Evolutionary conservation across 2,113 vertebrate species (phyloP), one percentile per base, ranked within the genome.

Genomic region (Antechinus flavipes): DNA sequence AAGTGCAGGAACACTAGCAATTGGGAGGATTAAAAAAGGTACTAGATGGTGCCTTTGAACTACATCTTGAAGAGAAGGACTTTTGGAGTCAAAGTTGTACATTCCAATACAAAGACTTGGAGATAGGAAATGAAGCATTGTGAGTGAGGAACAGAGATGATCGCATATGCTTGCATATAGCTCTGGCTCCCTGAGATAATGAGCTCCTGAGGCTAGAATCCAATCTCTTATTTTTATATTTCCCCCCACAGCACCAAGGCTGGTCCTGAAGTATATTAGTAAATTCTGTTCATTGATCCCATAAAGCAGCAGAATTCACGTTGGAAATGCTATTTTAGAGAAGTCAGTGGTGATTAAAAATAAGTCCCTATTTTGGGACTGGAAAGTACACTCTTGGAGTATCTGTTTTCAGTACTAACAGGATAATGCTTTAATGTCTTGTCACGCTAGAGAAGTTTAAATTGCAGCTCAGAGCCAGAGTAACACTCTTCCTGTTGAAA

Each of bases 341-440:
- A 84, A 84, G n/a, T 84, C n/a, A 84, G 68, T 84, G 68, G 68
- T 84, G 68, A 84, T 84, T 84, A 42, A 84, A 84, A 84, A 84
- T 84, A 84, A 84, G 68, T 22, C n/a, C 68, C 68, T 84, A 84
- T 84, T 84, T 84, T 84, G 16, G 68, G 19, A 84, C 68, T 84
- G 68, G 68, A 84, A 84, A 84, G 68, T 84, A 84, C 6, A 84
- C 68, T 84, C 68, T 84, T 84, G 68, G 68, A 84, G 68, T 84
- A 84, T 84, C 68, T 84, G 61, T 76, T 84, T 84, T 84, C 68
- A 84, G 68, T 84, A 84, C 68, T 84, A 84, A 84, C n/a, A 42
- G 68, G 68, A 84, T 84, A 84, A 84, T 84, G 68, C 68, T n/a
- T 84, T 84, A 22, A 84, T 84, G 68, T 42, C 68, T 42, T 84